Percentiles rank a stretch among this genome's conserved stretches.
These are phyloP conservation scores for Sander lucioperca DNA, from an alignment of 2,113 vertebrate species.

Conservation along the genomic window DNA sequence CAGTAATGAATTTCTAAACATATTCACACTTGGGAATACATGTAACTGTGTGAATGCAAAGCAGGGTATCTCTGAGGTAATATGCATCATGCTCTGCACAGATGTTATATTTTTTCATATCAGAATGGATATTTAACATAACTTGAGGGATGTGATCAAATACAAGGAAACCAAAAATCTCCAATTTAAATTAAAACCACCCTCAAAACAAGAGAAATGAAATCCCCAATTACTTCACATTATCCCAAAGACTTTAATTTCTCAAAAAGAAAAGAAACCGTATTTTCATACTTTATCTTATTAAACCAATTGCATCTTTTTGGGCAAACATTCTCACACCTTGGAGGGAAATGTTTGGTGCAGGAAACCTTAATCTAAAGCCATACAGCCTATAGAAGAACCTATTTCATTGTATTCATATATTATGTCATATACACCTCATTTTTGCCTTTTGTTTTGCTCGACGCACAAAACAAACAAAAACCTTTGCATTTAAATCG, in stretches of 20 bases:
- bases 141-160: neutral
- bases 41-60: slow-evolving; percentile 20
- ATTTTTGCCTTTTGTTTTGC: slow-evolving; percentile 47
- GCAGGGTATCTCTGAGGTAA: neutral
- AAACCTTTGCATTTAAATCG: slow-evolving; percentile 19
- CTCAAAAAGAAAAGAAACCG: slow-evolving; percentile 9
- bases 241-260: slow-evolving; percentile 62
- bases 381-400: slow-evolving; percentile 70
- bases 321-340: slow-evolving; percentile 48
- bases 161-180: neutral
- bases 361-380: slow-evolving; percentile 55
- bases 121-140: neutral
- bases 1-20: neutral
- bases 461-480: slow-evolving; percentile 3
- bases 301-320: slow-evolving; percentile 52
- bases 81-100: neutral
- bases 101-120: slow-evolving; percentile 30
- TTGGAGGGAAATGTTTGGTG: slow-evolving; percentile 48
- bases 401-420: slow-evolving; percentile 18
- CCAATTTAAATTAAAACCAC: neutral
- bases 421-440: neutral
- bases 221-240: slow-evolving; percentile 7
- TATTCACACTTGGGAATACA: neutral
- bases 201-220: neutral
- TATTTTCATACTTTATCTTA: slow-evolving; percentile 63